These are phyloP conservation scores for Poeciliopsis occidentalis DNA, from an alignment of 2,113 vertebrate species.

Conservation along the genomic window DNA sequence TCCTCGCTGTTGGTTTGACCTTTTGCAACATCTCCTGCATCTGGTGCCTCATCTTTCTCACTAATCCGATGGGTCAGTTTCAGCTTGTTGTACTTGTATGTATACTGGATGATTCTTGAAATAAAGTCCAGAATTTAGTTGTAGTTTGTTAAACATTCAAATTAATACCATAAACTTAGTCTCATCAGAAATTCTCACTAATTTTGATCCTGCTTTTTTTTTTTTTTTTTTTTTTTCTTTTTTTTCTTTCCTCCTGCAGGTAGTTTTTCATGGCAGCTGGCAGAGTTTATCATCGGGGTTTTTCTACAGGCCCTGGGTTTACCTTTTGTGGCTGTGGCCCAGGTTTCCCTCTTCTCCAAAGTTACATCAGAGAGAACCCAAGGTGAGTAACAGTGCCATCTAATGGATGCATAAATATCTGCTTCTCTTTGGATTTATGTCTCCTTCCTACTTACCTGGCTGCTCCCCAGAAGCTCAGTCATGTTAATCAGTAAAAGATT, in stretches of 20 bases:
- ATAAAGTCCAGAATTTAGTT: background rate
- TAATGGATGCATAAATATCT: conserved; percentile 6
- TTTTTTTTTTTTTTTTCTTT: background rate
- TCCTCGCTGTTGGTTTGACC: conserved; percentile 80
- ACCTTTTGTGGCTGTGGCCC: conserved; percentile 84
- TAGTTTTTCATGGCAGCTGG: conserved; percentile 75
- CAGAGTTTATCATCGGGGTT: conserved; percentile 84
- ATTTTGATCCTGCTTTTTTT: background rate
- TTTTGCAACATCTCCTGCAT: conserved; percentile 83
- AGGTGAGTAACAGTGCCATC: conserved; percentile 70
- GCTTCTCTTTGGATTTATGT: background rate
- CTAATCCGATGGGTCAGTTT: conserved; percentile 79
- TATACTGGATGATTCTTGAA: background rate
- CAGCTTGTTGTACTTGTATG: background rate
- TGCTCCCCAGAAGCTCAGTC: background rate
- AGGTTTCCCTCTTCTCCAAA: conserved; percentile 88
- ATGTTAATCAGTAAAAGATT: accelerated
- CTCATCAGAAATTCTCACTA: background rate
- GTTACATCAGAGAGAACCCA: conserved; percentile 84
- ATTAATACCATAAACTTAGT: background rate
- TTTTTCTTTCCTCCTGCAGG: conserved; percentile 41
- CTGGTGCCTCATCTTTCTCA: conserved; percentile 86
- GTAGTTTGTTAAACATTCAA: background rate
- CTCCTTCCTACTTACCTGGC: background rate
- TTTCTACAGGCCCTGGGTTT: conserved; percentile 85